Evolutionary conservation across 2,888 invertebrate genomes (phyloP).

Genomic region (Polymixis flavicincta): DNA sequence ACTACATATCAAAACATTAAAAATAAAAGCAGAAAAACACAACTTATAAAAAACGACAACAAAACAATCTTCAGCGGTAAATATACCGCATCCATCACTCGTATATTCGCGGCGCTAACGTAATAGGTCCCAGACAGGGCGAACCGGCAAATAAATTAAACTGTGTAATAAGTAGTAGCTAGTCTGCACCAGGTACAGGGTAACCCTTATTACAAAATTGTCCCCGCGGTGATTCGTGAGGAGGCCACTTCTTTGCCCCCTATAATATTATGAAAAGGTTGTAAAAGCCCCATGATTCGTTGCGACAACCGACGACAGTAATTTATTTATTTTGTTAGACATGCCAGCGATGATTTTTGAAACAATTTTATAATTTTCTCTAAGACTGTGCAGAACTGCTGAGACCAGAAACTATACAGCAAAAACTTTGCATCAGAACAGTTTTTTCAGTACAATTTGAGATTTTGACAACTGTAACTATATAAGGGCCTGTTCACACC

Average conservation of each 20-base stretch:
- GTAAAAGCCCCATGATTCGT: slow-evolving; percentile 27
- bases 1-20: background rate
- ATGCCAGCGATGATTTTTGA: slow-evolving; percentile 17
- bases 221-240: slow-evolving; percentile 80
- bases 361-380: slow-evolving; percentile 9
- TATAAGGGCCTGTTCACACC: too few relatives aligned
- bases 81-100: slow-evolving; percentile 49
- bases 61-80: background rate
- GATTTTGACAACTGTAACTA: background rate
- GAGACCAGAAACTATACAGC: background rate
- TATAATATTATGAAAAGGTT: slow-evolving; percentile 68
- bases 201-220: slow-evolving; percentile 86
- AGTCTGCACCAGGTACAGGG: slow-evolving; percentile 77
- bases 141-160: slow-evolving; percentile 86
- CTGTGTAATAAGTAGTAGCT: slow-evolving; percentile 82
- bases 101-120: slow-evolving; percentile 59
- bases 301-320: slow-evolving; percentile 15
- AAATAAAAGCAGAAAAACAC: background rate
- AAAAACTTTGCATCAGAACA: background rate
- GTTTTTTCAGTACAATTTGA: background rate
- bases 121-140: slow-evolving; percentile 79
- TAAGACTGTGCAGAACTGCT: background rate
- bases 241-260: slow-evolving; percentile 77
- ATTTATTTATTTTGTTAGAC: slow-evolving; percentile 17
- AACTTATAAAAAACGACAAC: too few relatives aligned